Percentiles rank a stretch among this genome's conserved stretches.
phyloP scores from a whole-genome alignment of 1,140 invertebrate species.

The Vollenhovia emeryi region DNA sequence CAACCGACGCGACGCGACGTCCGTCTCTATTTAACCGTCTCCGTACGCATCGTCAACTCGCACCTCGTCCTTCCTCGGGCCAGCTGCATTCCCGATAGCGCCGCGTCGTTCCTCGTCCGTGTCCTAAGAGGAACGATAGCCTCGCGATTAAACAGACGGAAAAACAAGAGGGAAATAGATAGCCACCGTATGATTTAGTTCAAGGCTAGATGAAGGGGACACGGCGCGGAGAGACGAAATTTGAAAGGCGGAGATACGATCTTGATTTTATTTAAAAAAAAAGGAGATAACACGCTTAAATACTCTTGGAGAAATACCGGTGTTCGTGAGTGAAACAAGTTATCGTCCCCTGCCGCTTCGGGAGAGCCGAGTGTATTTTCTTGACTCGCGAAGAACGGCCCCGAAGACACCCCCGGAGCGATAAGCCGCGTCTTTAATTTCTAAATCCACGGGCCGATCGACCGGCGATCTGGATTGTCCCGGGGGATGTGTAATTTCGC shows the following conservation, averaged over 20 bases:
- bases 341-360: neutral
- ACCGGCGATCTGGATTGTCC: neutral
- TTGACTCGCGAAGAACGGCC: neutral
- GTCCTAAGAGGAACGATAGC: neutral
- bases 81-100: conserved; percentile 27
- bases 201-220: neutral
- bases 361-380: neutral
- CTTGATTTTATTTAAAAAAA: neutral
- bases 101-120: neutral
- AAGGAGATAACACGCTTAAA: neutral
- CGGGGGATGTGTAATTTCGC: conserved; percentile 21
- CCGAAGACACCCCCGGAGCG: conserved; percentile 13
- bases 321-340: neutral
- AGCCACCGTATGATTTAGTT: neutral
- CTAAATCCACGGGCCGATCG: conserved; percentile 23
- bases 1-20: conserved; percentile 14
- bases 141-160: neutral
- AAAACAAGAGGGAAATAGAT: neutral
- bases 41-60: conserved; percentile 19
- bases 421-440: conserved; percentile 46
- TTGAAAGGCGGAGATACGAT: neutral
- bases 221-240: neutral
- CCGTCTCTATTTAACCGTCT: conserved; percentile 44
- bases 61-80: conserved; percentile 37
- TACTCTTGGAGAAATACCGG: neutral